Evolutionary conservation across 2,888 invertebrate genomes (phyloP).

Genomic region (Quadriops clusia): DNA sequence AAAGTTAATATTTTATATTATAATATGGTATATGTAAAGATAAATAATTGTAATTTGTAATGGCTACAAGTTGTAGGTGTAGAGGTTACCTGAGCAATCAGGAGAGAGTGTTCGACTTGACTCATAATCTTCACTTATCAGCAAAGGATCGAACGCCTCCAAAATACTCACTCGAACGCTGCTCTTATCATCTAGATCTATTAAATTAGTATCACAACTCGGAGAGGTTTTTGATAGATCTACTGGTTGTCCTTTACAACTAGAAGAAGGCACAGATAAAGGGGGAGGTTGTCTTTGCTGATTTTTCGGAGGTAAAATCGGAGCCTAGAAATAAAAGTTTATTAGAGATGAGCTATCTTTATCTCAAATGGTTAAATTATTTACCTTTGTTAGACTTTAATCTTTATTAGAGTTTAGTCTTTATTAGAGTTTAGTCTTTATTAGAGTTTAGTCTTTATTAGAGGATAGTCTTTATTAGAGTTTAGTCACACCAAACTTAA

Average conservation of each 20-base stretch:
- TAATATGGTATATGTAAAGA: too few relatives aligned
- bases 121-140: constrained; percentile 40
- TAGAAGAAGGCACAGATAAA: constrained; percentile 21
- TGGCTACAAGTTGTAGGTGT: constrained; percentile 17
- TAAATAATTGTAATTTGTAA: too few relatives aligned
- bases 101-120: constrained; percentile 29
- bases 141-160: constrained; percentile 79
- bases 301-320: constrained; percentile 33
- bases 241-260: constrained; percentile 15
- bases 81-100: constrained; percentile 44
- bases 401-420: too few relatives aligned
- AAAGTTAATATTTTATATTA: constrained; percentile 11
- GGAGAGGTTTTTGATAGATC: constrained; percentile 12
- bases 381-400: too few relatives aligned
- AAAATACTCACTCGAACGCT: constrained; percentile 57
- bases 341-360: too few relatives aligned
- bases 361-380: too few relatives aligned
- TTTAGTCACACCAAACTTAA: too few relatives aligned
- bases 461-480: too few relatives aligned
- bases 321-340: constrained; percentile 20
- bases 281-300: constrained; percentile 27
- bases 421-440: too few relatives aligned
- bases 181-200: constrained; percentile 44
- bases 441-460: too few relatives aligned
- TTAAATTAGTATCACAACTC: constrained; percentile 49